Base-by-base conservation (phyloP, 2,113 vertebrate species). In the Rhinichthys klamathensis region DNA sequence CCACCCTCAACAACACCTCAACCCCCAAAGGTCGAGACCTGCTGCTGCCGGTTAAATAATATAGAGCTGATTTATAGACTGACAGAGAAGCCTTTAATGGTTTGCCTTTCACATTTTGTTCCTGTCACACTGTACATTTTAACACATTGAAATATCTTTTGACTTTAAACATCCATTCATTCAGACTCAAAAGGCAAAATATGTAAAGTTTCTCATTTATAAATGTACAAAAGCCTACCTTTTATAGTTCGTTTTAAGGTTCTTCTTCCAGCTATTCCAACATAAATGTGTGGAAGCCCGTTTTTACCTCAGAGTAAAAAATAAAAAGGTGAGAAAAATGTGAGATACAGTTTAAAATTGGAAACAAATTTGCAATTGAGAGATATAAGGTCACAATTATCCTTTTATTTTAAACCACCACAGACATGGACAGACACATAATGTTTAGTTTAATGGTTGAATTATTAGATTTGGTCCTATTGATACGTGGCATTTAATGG, bases 1-100 rank as follows among this genome's bases (percentile, higher is more conserved):
- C 35, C 23, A 32, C 25, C 79, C 38, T 65, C 54, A 61, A 27
- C 7, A 44, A n/a, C 56, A 61, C 56, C 32, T 60, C 56, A 61
- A 25, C 35, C 58, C 60, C 23, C 78, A 61, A 60, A 80, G 58
- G 35, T 46, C 78, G 63, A 65, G 41, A 80, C 60, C 60, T 30
- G 23, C 78, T 44, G 77, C 38, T 60, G 21, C 38, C 54, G 1
- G 16, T 56, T 56, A 56, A 21, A 56, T 6, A 23, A 18, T 21
- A 56, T 30, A 27, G 1, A 44, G n/a, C 35, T 63, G 78, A 80
- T 80, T 80, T 80, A 46, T 49, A 12, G n/a, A 25, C n/a, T 44
- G 12, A 7, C 7, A 80, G 38, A 80, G 51, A 78, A 16, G 13
- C 35, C 41, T 25, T 23, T 70, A 35, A 32, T 21, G 30, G 25